phyloP scores from a whole-genome alignment of 2,113 vertebrate species.

The Eptatretus burgeri region DNA sequence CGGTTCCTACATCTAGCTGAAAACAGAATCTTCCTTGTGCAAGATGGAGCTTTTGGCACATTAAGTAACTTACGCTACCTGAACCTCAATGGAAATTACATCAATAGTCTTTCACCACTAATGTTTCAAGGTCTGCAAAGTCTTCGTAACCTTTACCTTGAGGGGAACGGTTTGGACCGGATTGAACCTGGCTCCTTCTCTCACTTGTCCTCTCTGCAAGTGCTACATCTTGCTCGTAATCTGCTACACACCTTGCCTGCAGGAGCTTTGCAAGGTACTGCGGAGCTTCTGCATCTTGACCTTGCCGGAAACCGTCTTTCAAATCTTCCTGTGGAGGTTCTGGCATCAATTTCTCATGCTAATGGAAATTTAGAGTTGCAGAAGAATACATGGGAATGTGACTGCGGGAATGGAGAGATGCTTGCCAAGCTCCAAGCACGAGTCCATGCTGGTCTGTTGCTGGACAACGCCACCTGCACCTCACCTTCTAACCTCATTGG shows the following conservation, averaged over 20 bases:
- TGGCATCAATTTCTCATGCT: not conserved
- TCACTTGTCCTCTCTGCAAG: not conserved
- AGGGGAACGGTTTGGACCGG: not conserved
- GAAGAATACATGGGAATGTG: constrained; percentile 1
- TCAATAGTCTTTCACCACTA: not conserved
- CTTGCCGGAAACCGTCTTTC: not conserved
- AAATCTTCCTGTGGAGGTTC: not conserved
- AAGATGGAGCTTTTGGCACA: constrained; percentile 78
- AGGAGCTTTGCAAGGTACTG: not conserved
- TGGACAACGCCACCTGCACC: no score
- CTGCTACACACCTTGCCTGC: constrained; percentile 3
- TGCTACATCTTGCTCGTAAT: not conserved
- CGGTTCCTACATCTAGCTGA: constrained; percentile 92
- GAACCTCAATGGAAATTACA: not conserved
- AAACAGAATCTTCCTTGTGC: constrained; percentile 70
- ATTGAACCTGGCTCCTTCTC: not conserved
- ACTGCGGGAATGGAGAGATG: not conserved
- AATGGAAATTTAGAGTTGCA: not conserved
- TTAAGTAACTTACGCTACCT: constrained; percentile 18
- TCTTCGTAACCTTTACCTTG: not conserved
- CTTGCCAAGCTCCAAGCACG: no score
- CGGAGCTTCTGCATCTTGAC: not conserved
- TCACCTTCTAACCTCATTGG: no score
- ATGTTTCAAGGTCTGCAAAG: not conserved
- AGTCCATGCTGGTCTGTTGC: no score